Conservation (phyloP, 2,797 vertebrate species). For the Remorina albescens region DNA sequence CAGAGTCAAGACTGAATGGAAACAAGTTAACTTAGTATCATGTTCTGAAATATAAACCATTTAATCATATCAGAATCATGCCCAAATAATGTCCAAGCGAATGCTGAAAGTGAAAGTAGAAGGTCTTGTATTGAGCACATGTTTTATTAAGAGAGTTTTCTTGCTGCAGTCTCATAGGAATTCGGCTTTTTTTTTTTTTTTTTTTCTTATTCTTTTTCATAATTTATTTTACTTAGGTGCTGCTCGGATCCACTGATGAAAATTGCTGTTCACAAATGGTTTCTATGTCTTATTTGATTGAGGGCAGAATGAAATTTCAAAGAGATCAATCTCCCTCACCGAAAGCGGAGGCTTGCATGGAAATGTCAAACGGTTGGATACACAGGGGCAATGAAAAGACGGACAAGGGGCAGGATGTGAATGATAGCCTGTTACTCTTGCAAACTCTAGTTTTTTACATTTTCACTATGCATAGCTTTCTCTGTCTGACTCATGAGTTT, state of each 20-base stretch:
- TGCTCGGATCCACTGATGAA: slow-evolving; percentile 31
- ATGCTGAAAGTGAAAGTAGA: slow-evolving; percentile 1
- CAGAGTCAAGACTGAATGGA: slow-evolving; percentile 19
- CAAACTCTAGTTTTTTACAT: slow-evolving; percentile 32
- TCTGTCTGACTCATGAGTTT: background rate
- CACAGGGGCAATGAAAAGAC: slow-evolving; percentile 38
- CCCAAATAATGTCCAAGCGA: slow-evolving; percentile 1
- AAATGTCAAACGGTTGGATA: slow-evolving; percentile 56
- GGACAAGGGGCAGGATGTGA: slow-evolving; percentile 26
- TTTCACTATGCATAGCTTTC: background rate
- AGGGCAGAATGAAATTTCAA: slow-evolving; percentile 61
- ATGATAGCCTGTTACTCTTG: slow-evolving; percentile 25
- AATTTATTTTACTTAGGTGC: slow-evolving; percentile 37
- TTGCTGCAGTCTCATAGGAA: slow-evolving; percentile 36
- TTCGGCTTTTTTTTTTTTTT: slow-evolving; percentile 31
- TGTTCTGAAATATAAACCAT: slow-evolving; percentile 21
- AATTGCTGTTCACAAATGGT: slow-evolving; percentile 52
- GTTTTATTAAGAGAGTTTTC: slow-evolving; percentile 43
- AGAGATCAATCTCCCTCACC: slow-evolving; percentile 46
- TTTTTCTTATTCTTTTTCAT: slow-evolving; percentile 26
- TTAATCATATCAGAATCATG: slow-evolving; percentile 5
- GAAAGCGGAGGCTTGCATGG: slow-evolving; percentile 16
- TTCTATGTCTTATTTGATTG: slow-evolving; percentile 64
- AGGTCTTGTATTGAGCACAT: slow-evolving; percentile 7
- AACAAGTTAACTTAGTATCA: slow-evolving; percentile 17